These are phyloP conservation scores for Avahi laniger DNA, from an alignment of 2,797 vertebrate genomes.

Conservation along the genomic window DNA sequence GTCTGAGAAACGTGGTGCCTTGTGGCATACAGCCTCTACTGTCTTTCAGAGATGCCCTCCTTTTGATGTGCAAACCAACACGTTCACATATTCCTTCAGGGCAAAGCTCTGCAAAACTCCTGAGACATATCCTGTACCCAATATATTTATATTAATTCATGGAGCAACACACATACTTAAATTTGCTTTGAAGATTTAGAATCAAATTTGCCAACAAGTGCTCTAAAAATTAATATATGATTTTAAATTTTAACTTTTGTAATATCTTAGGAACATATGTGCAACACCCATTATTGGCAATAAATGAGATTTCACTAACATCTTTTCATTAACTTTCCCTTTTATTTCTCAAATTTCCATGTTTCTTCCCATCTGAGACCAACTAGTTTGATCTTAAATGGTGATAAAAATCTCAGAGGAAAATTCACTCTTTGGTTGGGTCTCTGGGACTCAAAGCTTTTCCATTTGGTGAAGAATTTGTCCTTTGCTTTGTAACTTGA, in stretches of 20 bases:
- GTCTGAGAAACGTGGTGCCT: too few relatives aligned
- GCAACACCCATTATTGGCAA: not conserved
- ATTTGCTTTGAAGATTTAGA: not conserved
- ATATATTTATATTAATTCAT: too few relatives aligned
- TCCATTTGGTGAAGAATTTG: not conserved
- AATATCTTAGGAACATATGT: not conserved
- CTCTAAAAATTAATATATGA: not conserved
- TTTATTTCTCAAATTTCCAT: not conserved
- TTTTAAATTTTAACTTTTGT: conserved; percentile 12
- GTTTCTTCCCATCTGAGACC: not conserved
- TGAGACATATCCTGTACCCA: too few relatives aligned
- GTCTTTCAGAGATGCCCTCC: too few relatives aligned
- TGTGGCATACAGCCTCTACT: too few relatives aligned
- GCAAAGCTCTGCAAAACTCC: too few relatives aligned
- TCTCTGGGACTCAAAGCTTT: not conserved
- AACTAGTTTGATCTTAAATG: not conserved
- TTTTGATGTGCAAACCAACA: too few relatives aligned
- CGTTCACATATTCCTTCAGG: too few relatives aligned
- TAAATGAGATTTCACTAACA: not conserved
- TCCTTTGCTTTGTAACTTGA: not conserved
- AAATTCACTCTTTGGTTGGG: not conserved
- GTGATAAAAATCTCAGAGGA: not conserved
- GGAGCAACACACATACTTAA: not conserved
- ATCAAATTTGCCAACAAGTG: not conserved
- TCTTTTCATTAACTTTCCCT: not conserved